These are phyloP conservation scores for Colius striatus DNA, from an alignment of 2,113 vertebrate genomes.

Conservation along the genomic window DNA sequence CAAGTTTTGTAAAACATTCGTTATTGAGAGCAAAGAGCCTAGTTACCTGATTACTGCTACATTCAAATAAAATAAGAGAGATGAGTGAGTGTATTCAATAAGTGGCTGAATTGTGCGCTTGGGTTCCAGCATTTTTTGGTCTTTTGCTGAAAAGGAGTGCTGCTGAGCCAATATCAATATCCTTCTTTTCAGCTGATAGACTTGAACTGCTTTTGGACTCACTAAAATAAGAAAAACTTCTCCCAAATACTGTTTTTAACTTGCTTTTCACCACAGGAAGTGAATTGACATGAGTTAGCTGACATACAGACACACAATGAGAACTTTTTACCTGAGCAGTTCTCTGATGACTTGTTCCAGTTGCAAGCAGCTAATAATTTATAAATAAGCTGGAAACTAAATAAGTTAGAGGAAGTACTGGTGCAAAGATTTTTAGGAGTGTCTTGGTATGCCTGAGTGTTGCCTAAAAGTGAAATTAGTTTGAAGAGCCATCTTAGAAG, in stretches of 20 bases:
- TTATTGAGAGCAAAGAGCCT: neutral
- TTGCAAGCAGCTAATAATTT: neutral
- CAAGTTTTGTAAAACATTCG: neutral
- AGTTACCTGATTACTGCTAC: neutral
- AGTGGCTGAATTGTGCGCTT: neutral
- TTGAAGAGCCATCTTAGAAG: neutral
- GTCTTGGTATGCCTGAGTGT: neutral
- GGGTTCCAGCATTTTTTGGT: neutral
- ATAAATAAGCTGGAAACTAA: neutral
- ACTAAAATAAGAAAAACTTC: neutral
- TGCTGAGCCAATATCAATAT: neutral
- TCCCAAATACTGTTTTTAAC: neutral
- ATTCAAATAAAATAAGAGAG: neutral
- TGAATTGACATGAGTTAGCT: neutral
- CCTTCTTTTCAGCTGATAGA: neutral
- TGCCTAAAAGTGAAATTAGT: neutral
- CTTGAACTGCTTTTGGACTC: neutral
- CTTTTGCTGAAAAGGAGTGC: neutral
- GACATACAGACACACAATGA: neutral
- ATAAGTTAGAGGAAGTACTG: neutral
- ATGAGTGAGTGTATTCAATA: neutral
- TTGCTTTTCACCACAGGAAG: neutral
- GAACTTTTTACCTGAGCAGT: neutral
- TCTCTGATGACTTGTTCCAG: neutral
- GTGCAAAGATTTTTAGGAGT: neutral